Percentiles rank a stretch among this genome's conserved stretches.
phyloP scores from a whole-genome alignment of 2,797 vertebrate genomes.

The Chiroxiphia lanceolata region DNA sequence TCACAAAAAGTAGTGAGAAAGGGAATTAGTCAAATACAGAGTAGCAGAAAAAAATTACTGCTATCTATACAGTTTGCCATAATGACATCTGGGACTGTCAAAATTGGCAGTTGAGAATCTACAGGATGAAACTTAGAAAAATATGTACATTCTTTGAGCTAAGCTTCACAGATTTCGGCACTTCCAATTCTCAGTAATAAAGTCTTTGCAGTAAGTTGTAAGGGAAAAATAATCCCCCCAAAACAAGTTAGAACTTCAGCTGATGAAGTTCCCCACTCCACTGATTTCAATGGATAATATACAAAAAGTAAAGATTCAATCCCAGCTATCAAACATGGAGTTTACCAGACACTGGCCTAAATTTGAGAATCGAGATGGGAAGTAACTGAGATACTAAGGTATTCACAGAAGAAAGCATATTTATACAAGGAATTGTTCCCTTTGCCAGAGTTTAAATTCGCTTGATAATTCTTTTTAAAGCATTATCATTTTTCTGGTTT shows the following conservation, averaged over 20 bases:
- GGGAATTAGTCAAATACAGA: slow-evolving; percentile 3
- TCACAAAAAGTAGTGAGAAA: neutral
- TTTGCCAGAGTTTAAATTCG: neutral
- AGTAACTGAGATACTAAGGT: neutral
- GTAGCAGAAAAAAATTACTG: neutral
- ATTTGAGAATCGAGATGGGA: neutral
- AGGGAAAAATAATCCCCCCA: neutral
- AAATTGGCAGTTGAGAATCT: neutral
- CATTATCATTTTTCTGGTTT: neutral
- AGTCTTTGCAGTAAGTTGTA: neutral
- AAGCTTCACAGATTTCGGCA: neutral
- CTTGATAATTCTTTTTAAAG: rapidly evolving
- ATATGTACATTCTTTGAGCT: neutral
- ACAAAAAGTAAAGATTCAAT: neutral
- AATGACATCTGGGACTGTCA: slow-evolving; percentile 11
- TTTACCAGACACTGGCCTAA: neutral
- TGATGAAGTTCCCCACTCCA: rapidly evolving
- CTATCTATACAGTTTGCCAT: neutral
- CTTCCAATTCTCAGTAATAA: neutral
- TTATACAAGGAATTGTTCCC: neutral
- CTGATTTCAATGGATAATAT: neutral
- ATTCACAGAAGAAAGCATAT: neutral
- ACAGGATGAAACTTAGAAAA: neutral
- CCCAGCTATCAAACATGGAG: neutral
- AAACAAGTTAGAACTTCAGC: neutral